Conservation (phyloP, 2,797 vertebrate species). For the Tadarida brasiliensis region DNA sequence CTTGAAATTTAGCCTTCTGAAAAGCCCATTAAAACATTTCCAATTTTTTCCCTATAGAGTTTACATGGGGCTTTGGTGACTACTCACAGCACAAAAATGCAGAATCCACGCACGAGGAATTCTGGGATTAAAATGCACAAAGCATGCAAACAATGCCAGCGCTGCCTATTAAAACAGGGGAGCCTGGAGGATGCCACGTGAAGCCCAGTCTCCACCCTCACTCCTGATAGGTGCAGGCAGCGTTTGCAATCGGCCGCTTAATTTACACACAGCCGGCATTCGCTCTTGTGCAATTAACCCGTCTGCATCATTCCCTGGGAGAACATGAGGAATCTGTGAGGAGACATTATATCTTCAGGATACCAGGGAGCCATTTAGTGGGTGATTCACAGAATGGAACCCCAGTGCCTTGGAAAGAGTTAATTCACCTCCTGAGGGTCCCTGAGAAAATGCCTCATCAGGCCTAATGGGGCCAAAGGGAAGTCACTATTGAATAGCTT, state of each 20-base stretch:
- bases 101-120: slow-evolving; percentile 1
- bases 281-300: not conserved
- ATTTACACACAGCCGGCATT: not conserved
- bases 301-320: slow-evolving; percentile 7
- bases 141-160: not conserved
- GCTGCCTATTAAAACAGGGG: not conserved
- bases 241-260: not conserved
- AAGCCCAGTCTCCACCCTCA: not conserved
- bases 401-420: slow-evolving; percentile 53
- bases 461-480: not conserved
- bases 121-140: not conserved
- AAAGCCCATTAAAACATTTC: slow-evolving; percentile 23
- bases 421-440: slow-evolving; percentile 13
- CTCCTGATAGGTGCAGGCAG: not conserved
- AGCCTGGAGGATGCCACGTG: not conserved
- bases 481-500: not conserved
- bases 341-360: not conserved
- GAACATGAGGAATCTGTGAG: not conserved
- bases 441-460: not conserved
- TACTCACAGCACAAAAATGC: not conserved
- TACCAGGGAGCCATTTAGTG: slow-evolving; percentile 1
- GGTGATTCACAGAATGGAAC: slow-evolving; percentile 15
- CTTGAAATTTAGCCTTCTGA: slow-evolving; percentile 1
- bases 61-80: not conserved
- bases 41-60: not conserved